Evolutionary conservation across 2,888 invertebrate species (phyloP).

Genomic region (Erebia ligea): DNA sequence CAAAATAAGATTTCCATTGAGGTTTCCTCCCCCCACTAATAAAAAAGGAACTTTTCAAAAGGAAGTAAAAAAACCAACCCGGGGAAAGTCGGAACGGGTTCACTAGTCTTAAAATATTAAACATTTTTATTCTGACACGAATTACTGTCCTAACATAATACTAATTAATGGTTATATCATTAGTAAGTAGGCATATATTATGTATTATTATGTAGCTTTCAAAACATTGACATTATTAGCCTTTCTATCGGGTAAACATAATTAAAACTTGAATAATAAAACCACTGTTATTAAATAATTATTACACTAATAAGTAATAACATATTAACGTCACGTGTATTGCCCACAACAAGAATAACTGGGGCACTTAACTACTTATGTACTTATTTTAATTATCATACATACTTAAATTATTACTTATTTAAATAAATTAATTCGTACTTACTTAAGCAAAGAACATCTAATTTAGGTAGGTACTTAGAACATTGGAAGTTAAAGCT

Average conservation of each 20-base stretch:
- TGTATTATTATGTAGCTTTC: background rate
- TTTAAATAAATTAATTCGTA: background rate
- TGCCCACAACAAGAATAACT: background rate
- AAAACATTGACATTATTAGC: conserved; percentile 17
- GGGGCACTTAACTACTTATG: background rate
- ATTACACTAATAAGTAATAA: conserved; percentile 6
- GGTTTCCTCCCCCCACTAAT: too few species aligned
- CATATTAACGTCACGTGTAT: background rate
- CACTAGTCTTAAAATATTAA: too few species aligned
- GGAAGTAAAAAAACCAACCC: too few species aligned
- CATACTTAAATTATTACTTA: background rate
- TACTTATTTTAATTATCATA: background rate
- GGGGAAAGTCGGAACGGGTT: too few species aligned
- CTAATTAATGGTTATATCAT: conserved; percentile 4
- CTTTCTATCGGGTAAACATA: conserved; percentile 9
- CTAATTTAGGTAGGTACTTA: background rate
- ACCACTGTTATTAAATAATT: conserved; percentile 14
- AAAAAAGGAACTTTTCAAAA: too few species aligned
- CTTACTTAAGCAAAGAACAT: background rate
- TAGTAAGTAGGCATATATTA: background rate
- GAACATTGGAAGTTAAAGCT: too few species aligned
- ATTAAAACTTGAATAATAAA: background rate
- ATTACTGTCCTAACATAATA: conserved; percentile 3
- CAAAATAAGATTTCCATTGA: too few species aligned
- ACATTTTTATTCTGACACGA: background rate